Base-by-base conservation (phyloP, 1,140 invertebrate genomes). In the Coenobita brevimanus region DNA sequence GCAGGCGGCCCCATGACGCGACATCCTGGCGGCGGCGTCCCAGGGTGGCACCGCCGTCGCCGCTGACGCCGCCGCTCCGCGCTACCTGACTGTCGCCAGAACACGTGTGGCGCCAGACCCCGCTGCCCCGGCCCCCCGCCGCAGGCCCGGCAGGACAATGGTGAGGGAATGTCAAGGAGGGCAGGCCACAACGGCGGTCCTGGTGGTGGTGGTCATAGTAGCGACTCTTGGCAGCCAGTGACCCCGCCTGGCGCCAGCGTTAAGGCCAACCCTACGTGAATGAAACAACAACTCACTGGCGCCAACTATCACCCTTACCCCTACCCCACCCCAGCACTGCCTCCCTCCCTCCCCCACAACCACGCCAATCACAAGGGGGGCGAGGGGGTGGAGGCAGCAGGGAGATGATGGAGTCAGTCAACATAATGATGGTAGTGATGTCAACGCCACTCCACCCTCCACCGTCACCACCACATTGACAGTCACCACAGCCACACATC, bases 241-340 rank as follows among this genome's bases (percentile, higher is more conserved):
- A 71, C 85, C 85, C 62, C 62, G 76, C 24, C 85, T 81, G 85
- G 85, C 85, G 85, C 85, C 85, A 87, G 46, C 62, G 85, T 71
- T 86, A 69, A 80, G 84, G 85, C 76, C 85, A 46, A 60, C 85
- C 76, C 85, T 87, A 87, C 85, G 76, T 87, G 85, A 87, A 87
- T 87, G 85, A 87, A 78, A 87, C 85, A 87, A 87, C 76, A 87
- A 86, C 38, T 50, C 50, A 13, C 78, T 87, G 85, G 85, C 76
- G 85, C 85, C 85, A 87, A 80, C 60, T 60, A 64, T 60, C 75
- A 87, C 80, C 80, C 76, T 30, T 50, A 21, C 17, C n/a, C 46
- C n/a, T 54, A n/a, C 41, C 75, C 54, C n/a, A 38, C 13, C 8
- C 21, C 75, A n/a, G 13, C 21, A 38, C 50, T 46, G 50, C 38